phyloP scores from a whole-genome alignment of 2,797 vertebrate genomes.

The Menidia menidia region DNA sequence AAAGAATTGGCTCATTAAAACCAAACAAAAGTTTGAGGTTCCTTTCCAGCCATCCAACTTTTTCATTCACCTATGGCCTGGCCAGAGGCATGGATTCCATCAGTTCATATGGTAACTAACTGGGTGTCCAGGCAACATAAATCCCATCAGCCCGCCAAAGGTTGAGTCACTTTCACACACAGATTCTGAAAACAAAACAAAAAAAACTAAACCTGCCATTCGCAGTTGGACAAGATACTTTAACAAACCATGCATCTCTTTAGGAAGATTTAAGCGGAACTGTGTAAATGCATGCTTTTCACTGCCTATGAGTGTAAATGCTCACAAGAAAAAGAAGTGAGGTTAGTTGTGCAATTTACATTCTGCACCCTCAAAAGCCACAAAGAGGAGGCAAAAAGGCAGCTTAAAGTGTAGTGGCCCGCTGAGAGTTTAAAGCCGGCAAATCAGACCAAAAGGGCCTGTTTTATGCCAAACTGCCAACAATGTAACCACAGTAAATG shows the following conservation, averaged over 20 bases:
- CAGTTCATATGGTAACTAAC: conserved; percentile 18
- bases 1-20: background rate
- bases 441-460: conserved; percentile 40
- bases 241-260: conserved; percentile 27
- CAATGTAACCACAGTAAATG: conserved; percentile 17
- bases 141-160: conserved; percentile 28
- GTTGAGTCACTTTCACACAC: conserved; percentile 28
- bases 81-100: background rate
- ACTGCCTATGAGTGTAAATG: conserved; percentile 5
- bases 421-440: conserved; percentile 36
- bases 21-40: conserved; percentile 8
- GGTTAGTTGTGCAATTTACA: background rate
- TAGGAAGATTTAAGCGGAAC: background rate
- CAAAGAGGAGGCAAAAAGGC: background rate
- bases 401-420: conserved; percentile 42
- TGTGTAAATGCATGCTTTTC: background rate
- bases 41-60: background rate
- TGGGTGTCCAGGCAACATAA: conserved; percentile 36
- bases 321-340: conserved; percentile 1
- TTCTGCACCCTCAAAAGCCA: conserved; percentile 10
- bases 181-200: conserved; percentile 30
- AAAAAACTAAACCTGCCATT: conserved; percentile 49
- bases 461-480: conserved; percentile 8
- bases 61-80: conserved; percentile 1
- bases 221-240: conserved; percentile 39